Percentiles rank a stretch among this genome's conserved stretches.
These are phyloP conservation scores for Diadromus collaris DNA, from an alignment of 2,888 invertebrate genomes.

Conservation along the genomic window DNA sequence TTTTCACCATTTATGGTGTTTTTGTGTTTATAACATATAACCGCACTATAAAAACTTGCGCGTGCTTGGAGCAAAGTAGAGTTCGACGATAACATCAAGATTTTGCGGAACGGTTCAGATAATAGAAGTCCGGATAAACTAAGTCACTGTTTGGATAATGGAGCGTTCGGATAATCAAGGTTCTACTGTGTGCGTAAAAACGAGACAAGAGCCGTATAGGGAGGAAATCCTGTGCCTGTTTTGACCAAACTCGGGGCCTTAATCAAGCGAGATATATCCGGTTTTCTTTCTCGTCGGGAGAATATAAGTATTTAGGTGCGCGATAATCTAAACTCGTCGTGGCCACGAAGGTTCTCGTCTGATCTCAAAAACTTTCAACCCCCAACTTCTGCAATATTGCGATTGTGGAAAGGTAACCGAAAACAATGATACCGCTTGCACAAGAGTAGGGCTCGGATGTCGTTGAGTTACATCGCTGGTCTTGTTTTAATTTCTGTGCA, in stretches of 20 bases:
- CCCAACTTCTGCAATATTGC: not conserved
- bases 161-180: too few relatives aligned
- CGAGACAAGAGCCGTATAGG: not conserved
- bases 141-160: too few relatives aligned
- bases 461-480: not conserved
- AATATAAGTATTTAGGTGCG: not conserved
- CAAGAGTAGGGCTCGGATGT: not conserved
- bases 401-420: too few relatives aligned
- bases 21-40: too few relatives aligned
- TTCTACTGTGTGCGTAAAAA: too few relatives aligned
- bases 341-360: not conserved
- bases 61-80: too few relatives aligned
- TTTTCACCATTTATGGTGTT: too few relatives aligned
- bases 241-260: constrained; percentile 11
- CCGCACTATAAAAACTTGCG: too few relatives aligned
- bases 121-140: too few relatives aligned
- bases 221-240: constrained; percentile 17
- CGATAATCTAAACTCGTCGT: not conserved
- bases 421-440: too few relatives aligned
- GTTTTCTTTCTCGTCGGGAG: not conserved
- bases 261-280: constrained; percentile 23
- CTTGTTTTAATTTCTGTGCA: not conserved
- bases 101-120: too few relatives aligned
- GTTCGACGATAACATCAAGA: too few relatives aligned
- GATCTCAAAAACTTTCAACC: not conserved